Percentiles rank a stretch among this genome's conserved stretches.
These are phyloP conservation scores for Aythya baeri DNA, from an alignment of 2,113 vertebrate species.

Conservation along the genomic window DNA sequence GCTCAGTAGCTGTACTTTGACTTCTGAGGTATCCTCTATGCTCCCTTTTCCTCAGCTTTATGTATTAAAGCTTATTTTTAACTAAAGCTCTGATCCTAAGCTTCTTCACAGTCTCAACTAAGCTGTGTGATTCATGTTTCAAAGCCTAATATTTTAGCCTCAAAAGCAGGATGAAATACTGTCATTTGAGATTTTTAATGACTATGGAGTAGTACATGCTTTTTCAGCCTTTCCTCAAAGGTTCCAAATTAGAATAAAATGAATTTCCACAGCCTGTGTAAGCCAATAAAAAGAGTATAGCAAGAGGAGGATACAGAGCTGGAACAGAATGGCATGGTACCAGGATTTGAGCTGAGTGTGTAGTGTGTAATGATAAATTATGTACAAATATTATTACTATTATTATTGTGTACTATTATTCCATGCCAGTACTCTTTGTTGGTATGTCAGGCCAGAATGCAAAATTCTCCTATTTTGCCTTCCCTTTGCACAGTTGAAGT, in stretches of 20 bases:
- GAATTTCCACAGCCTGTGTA: constrained; percentile 60
- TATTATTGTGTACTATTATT: constrained; percentile 50
- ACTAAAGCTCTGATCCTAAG: constrained; percentile 46
- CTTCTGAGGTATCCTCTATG: constrained; percentile 18
- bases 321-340: constrained; percentile 42
- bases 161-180: constrained; percentile 65
- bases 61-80: constrained; percentile 70
- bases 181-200: constrained; percentile 68
- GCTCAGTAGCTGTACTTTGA: neutral
- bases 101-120: constrained; percentile 53
- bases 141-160: constrained; percentile 61
- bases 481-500: constrained; percentile 17
- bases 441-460: constrained; percentile 21
- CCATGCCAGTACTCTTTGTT: constrained; percentile 5
- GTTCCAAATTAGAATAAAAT: constrained; percentile 68
- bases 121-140: constrained; percentile 53
- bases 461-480: constrained; percentile 35
- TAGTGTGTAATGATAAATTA: constrained; percentile 63
- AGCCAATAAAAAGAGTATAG: constrained; percentile 56
- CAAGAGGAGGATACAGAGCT: constrained; percentile 39
- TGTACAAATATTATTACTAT: constrained; percentile 60
- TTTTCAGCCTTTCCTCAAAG: constrained; percentile 66
- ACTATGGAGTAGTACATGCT: constrained; percentile 45
- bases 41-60: constrained; percentile 40
- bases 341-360: constrained; percentile 24